Base-by-base conservation (phyloP, 2,113 vertebrate genomes). In the Esox niger region DNA sequence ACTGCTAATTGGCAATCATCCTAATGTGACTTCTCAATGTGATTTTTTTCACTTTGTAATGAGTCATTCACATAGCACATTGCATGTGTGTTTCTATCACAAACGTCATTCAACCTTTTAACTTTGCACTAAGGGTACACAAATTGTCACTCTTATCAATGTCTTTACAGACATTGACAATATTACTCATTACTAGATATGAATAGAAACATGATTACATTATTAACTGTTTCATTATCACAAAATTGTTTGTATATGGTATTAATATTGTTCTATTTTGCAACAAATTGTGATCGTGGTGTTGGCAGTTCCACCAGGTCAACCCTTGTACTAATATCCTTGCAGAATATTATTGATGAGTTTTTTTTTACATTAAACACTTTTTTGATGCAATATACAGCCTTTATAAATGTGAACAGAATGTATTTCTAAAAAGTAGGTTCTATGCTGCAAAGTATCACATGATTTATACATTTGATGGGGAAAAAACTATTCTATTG, bases 61-160 rank as follows among this genome's bases (percentile, higher is more conserved):
- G 27, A 59, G 6, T 30, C 6, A 30, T 59, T 59, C 20, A 59
- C 1, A 21, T 30, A 30, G 15, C 29, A 30, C 6, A 1, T 7
- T 59, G 26, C 6, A 30, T 27, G 57, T 29, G 57, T 59, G 57
- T 59, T 59, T 6, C 57, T 20, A 31, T 59, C 17, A 30, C 15
- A 59, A 8, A 2, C 20, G 17, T 9, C 6, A 59, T 3, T 59
- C 17, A 5, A 0, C 31, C 57, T 32, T 20, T 21, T 59, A 29
- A 31, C 55, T 15, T 43, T 43, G 17, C 38, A 43, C 38, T 43
- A 15, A 43, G 66, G 70, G 35, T 64, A 67, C 29, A 23, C 30
- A 46, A 71, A 68, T 80, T 77, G 56, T 71, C 55, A 46, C 27
- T 52, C 60, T 74, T 77, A 71, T 80, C 70, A 35, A 26, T 71